Evolutionary conservation across 2,113 vertebrate species (phyloP), one percentile per base, ranked within the genome.

Genomic region (Ellobius talpinus): DNA sequence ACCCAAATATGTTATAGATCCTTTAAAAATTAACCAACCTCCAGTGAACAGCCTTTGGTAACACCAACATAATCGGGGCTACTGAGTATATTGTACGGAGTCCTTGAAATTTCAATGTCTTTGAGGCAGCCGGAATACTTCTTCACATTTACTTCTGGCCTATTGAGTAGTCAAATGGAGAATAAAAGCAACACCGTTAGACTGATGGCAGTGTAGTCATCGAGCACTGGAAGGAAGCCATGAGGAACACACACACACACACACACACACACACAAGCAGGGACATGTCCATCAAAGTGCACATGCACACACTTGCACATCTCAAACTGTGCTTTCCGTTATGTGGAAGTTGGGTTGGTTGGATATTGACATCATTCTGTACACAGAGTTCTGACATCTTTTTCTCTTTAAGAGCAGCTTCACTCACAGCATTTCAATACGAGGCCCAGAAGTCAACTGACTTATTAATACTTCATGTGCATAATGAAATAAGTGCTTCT

Each of bases 81-180:
- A 95, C 99, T 99, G 86, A 99, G 98, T 96, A 99, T 99, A 97
- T 99, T 99, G 97, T 99, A 99, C 0, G 99, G 99, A 6, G 99
- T 99, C 98, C 99, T 99, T 96, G 99, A 99, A 97, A 99, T 98
- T 98, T 99, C 99, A 81, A 99, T 99, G 93, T 99, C 99, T 96
- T 99, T 99, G 72, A 99, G 99, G 97, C 99, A 99, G 90, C 99
- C 99, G 1, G 99, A 98, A 33, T 99, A 99, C 89, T 99, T 99
- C 97, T 99, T 99, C 97, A 99, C 96, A 89, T 98, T 99, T 81
- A 99, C 99, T 99, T 99, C 99, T 92, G 99, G 98, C 98, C 99
- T 99, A 95, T 84, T 91, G 93, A 96, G 96, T 94, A 96, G 94
- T 84, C 96, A 93, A 97, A 81, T 45, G 33, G 74, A 97, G 90